phyloP scores from a whole-genome alignment of 1,140 invertebrate species.

The Wasmannia auropunctata region DNA sequence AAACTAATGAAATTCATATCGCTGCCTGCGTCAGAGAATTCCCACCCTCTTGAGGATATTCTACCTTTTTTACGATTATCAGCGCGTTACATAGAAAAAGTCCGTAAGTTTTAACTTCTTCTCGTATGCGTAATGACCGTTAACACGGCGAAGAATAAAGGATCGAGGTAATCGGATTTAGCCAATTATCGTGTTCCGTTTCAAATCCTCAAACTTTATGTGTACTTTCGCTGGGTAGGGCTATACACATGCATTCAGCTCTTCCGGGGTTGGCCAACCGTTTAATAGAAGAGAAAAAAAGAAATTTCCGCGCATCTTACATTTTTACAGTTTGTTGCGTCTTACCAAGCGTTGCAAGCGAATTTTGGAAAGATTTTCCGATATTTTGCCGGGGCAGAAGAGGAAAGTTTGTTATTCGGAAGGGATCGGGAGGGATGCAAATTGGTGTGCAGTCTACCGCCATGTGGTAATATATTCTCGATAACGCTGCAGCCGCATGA shows the following conservation, averaged over 20 bases:
- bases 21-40: constrained; percentile 13
- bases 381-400: not conserved
- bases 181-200: constrained; percentile 31
- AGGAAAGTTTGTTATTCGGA: not conserved
- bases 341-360: not conserved
- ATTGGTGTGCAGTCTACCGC: not conserved
- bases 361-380: not conserved
- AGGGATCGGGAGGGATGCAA: not conserved
- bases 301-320: not conserved
- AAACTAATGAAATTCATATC: constrained; percentile 26
- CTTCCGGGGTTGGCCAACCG: not conserved
- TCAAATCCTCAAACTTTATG: constrained; percentile 21
- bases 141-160: constrained; percentile 35
- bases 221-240: not conserved
- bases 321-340: not conserved
- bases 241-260: not conserved
- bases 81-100: constrained; percentile 44
- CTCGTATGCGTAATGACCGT: constrained; percentile 43
- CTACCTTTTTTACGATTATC: constrained; percentile 29
- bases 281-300: not conserved
- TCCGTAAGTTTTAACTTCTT: constrained; percentile 44
- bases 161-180: constrained; percentile 53
- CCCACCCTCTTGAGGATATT: not conserved
- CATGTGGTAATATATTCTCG: not conserved
- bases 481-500: not conserved